Evolutionary conservation across 2,797 vertebrate species (phyloP), one percentile per base, ranked within the genome.

Genomic region (Pachyuromys duprasi): DNA sequence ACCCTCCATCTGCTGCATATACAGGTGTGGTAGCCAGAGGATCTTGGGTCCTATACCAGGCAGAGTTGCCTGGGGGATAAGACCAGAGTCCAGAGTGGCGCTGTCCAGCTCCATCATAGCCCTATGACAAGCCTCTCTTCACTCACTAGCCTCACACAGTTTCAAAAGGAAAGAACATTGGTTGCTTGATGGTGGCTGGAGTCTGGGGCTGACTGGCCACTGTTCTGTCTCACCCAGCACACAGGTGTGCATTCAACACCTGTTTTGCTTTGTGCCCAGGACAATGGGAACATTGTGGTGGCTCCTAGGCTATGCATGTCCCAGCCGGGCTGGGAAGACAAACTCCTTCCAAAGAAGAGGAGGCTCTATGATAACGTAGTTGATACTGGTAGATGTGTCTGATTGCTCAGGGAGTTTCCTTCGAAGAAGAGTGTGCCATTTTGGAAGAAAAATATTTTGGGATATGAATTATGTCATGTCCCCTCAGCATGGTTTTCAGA

Each of bases 401-500:
- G 2, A 20, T 20, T 72, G 5, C 62, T 39, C 36, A 9, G 82
- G 81, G 49, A 57, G 28, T 17, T 78, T 88, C 70, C 76, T 62
- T n/a, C 33, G 20, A 76, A 87, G 72, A 57, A 79, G 3, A 86
- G 0, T 4, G 28, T 36, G 20, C 63, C 63, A 80, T 81, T 95
- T 91, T 49, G 36, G 33, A 24, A 53, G 76, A 39, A 53, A 26
- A 14, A 17, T 33, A n/a, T 18, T 55, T 70, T 81, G 26, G 18
- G 24, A 60, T 22, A 28, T 45, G 60, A 82, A 53, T 72, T 78
- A 70, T 18, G 26, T 78, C 57, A 42, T 60, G 12, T 79, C 57
- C 49, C 36, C 15, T 90, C 65, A 75, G 75, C 55, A 74, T 90
- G 75, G 79, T 79, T 92, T 63, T 81, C 92, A 93, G 39, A 22